Base-by-base conservation (phyloP, 1,140 invertebrate species). In the Drosophila sp. region DNA sequence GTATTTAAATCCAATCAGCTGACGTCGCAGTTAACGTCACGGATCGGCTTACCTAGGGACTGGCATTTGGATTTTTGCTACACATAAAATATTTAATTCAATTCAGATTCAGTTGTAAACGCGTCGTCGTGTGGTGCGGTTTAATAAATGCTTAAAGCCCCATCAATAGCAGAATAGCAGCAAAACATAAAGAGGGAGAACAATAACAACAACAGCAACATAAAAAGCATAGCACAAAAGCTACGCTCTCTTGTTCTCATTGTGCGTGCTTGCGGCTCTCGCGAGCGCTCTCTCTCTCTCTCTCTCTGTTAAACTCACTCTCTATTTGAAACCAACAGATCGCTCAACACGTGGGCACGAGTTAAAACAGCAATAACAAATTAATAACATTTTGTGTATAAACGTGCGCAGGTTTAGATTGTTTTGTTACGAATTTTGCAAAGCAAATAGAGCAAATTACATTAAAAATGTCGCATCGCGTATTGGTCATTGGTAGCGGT, bases 401-500 rank as follows among this genome's bases (percentile, higher is more conserved):
- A 86, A 78, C 78, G 72, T 86, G 76, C 67, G 64, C 29, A 62
- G 29, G 46, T 66, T 29, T 63, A 54, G 45, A 45, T 63, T 57
- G 16, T 43, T 69, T 36, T 29, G 18, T 36, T 29, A 18, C 27
- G 51, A 66, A 34, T 4, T 16, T 25, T 27, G 2, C 4, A 18
- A 50, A 61, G 2, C 9, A 48, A 29, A 51, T n/a, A 40, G 25
- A 51, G 41, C 8, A 66, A 58, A 14, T 7, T n/a, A 8, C 32
- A 18, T 25, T n/a, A 48, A 80, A 72, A 72, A 90, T 90, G 89
- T 81, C 89, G 34, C 65, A 91, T 14, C 94, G 94, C 79, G 94
- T 99, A 58, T 92, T 99, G 50, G 94, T 99, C 6, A 95, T 99
- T 87, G 98, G 98, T 11, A 94, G 95, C 91, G 98, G 98, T 36